Percentiles rank a stretch among this genome's conserved stretches.
These are phyloP conservation scores for Alviniconcha marisindica DNA, from an alignment of 1,140 invertebrate species.

Conservation along the genomic window DNA sequence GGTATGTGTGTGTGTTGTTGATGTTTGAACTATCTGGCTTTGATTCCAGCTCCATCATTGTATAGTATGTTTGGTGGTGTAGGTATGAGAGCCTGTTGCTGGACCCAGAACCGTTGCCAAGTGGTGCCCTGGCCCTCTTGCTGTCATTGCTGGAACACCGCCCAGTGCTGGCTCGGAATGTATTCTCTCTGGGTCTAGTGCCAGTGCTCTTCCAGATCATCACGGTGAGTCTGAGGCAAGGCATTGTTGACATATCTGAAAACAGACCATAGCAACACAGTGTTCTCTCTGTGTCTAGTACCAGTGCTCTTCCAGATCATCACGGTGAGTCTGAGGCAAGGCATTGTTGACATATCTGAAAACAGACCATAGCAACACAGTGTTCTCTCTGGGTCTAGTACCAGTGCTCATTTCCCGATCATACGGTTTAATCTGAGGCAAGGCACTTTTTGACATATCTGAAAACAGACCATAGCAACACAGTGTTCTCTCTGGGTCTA, in stretches of 20 bases:
- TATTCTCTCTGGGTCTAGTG: slow-evolving; percentile 65
- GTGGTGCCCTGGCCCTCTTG: slow-evolving; percentile 68
- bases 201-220: slow-evolving; percentile 70
- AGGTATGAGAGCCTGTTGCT: slow-evolving; percentile 72
- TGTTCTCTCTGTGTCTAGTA: slow-evolving; percentile 65
- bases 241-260: too few species aligned
- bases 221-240: too few species aligned
- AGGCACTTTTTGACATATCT: too few species aligned
- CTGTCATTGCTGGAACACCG: slow-evolving; percentile 66
- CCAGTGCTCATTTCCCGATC: slow-evolving; percentile 70
- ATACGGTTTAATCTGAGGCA: too few species aligned
- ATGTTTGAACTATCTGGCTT: neutral
- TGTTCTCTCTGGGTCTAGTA: slow-evolving; percentile 65
- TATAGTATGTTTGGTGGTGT: slow-evolving; percentile 31
- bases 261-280: too few species aligned
- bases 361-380: too few species aligned
- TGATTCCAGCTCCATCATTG: too few species aligned
- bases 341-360: too few species aligned
- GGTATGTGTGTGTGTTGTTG: slow-evolving; percentile 16
- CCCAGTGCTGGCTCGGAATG: slow-evolving; percentile 59
- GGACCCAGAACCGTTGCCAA: slow-evolving; percentile 70
- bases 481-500: slow-evolving; percentile 64
- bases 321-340: too few species aligned
- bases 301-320: slow-evolving; percentile 70
- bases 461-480: too few species aligned